Base-by-base conservation (phyloP, 2,888 invertebrate species). In the Baronia brevicornis region DNA sequence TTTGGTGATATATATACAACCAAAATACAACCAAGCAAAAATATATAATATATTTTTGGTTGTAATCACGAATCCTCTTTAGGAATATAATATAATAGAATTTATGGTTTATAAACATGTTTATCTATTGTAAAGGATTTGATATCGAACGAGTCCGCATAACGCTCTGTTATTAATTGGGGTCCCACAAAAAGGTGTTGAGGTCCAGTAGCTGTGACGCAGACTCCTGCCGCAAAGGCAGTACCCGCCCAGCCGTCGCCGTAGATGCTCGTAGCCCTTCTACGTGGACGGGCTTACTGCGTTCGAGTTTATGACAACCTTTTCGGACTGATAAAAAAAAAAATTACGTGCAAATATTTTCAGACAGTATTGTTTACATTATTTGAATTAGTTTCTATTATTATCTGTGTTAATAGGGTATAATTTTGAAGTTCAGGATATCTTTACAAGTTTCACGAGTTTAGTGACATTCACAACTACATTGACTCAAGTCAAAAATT, bases 141-240 rank as follows among this genome's bases (percentile, higher is more conserved):
- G 51, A 53, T 50, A 48, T 54, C 48, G 48, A 60, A 55, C 59
- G 64, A 59, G 63, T 68, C 55, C 54, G 52, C 60, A 66, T 70
- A 67, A 68, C 58, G 65, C 60, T 58, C 60, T 60, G 66, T 71
- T 71, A 78, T 80, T 78, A 79, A 79, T 79, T 75, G 77, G 78
- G 73, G 71, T 64, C 61, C 73, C 73, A 51, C 64, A 73, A 78
- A 74, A 75, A 78, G 74, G 78, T 77, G 75, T 64, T 69, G 66
- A 62, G 73, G 71, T 73, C 72, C 75, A 66, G 62, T 48, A 54
- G 60, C 57, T 61, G 62, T 79, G 80, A 79, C 80, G 80, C 77
- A 79, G 74, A 65, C 74, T 78, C 73, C 77, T 74, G 79, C 74
- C 68, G 75, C 74, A 74, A 56, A 60, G 60, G 54, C 70, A 78